phyloP scores from a whole-genome alignment of 2,888 invertebrate species.

The Bursaphelenchus okinawaensis region DNA sequence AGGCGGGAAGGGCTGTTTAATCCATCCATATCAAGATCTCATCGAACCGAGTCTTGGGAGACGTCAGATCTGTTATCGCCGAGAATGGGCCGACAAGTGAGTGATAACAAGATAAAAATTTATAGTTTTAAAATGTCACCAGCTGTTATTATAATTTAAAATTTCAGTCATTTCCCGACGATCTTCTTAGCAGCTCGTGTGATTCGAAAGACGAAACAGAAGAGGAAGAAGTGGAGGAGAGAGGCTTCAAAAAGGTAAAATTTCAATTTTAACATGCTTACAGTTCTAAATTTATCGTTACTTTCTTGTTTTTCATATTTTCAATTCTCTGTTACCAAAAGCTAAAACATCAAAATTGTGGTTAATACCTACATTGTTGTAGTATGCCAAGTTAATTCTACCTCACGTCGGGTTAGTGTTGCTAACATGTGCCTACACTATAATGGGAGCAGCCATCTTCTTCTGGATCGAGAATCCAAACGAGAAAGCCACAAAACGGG shows the following conservation, averaged over 20 bases:
- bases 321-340: not conserved
- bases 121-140: slow-evolving; percentile 16
- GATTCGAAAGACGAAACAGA: slow-evolving; percentile 33
- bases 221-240: slow-evolving; percentile 38
- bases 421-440: slow-evolving; percentile 54
- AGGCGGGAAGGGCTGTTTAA: slow-evolving; percentile 37
- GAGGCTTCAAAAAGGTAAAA: slow-evolving; percentile 43
- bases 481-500: slow-evolving; percentile 36
- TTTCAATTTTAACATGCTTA: too few relatives aligned
- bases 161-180: slow-evolving; percentile 14
- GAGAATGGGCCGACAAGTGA: slow-evolving; percentile 13
- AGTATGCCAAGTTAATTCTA: slow-evolving; percentile 57
- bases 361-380: slow-evolving; percentile 24
- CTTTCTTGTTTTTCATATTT: too few relatives aligned
- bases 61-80: slow-evolving; percentile 17
- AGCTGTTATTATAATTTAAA: too few relatives aligned
- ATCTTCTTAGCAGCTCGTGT: slow-evolving; percentile 24
- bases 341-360: not conserved
- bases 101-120: not conserved
- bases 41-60: slow-evolving; percentile 20
- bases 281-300: too few relatives aligned
- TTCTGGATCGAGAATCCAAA: slow-evolving; percentile 55
- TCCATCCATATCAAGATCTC: slow-evolving; percentile 15
- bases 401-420: slow-evolving; percentile 57
- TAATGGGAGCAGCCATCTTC: slow-evolving; percentile 55